These are phyloP conservation scores for Bibio marci DNA, from an alignment of 2,888 invertebrate genomes.

Conservation along the genomic window DNA sequence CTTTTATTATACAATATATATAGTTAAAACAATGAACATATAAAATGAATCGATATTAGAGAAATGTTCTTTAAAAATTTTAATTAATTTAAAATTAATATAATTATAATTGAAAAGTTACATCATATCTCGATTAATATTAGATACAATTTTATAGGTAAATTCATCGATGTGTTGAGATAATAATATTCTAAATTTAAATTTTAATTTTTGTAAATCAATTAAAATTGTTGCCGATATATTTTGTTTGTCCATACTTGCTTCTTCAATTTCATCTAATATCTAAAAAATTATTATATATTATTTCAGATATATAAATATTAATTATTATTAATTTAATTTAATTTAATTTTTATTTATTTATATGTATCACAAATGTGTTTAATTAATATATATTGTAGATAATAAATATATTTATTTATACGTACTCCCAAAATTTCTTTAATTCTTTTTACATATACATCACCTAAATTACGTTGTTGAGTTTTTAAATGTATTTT, in stretches of 20 bases:
- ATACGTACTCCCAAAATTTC: conserved; percentile 25
- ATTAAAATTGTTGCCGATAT: conserved; percentile 15
- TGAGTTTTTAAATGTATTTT: conserved; percentile 19
- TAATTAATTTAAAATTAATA: too few relatives aligned
- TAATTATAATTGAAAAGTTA: conserved; percentile 10
- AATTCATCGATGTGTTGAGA: conserved; percentile 26
- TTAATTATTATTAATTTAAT: too few relatives aligned
- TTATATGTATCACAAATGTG: too few relatives aligned
- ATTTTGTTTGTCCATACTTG: conserved; percentile 14
- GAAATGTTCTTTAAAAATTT: too few relatives aligned
- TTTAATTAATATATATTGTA: too few relatives aligned
- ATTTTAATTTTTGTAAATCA: conserved; percentile 22
- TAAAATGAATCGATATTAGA: too few relatives aligned
- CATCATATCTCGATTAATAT: conserved; percentile 29
- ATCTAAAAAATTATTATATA: conserved; percentile 15
- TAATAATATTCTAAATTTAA: conserved; percentile 22
- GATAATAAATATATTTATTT: background rate
- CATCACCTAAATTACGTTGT: conserved; percentile 25
- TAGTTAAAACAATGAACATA: too few relatives aligned
- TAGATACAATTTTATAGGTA: conserved; percentile 26
- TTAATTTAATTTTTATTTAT: too few relatives aligned
- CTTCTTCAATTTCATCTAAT: conserved; percentile 24
- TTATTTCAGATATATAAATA: too few relatives aligned
- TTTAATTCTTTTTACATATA: conserved; percentile 22
- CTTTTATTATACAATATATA: conserved; percentile 14